Conservation (phyloP, 2,113 vertebrate genomes). For the Platanista minor region DNA sequence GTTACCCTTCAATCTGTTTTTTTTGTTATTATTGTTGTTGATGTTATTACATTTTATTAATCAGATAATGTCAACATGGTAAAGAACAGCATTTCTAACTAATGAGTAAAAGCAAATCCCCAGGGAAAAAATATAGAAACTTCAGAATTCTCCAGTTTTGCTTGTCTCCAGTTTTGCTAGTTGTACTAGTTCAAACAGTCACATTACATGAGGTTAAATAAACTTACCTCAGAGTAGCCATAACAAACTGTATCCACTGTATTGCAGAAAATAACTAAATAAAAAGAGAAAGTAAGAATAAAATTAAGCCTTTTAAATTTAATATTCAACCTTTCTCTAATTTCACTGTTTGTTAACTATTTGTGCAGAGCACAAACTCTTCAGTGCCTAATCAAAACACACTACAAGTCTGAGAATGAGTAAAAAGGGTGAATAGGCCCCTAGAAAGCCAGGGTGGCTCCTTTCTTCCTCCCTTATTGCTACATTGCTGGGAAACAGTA, state of each 20-base stretch:
- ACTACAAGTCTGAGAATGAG: neutral
- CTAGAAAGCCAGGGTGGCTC: neutral
- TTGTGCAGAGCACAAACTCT: neutral
- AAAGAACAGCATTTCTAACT: conserved; percentile 16
- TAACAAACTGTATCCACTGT: conserved; percentile 83
- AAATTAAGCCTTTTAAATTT: neutral
- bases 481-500: neutral
- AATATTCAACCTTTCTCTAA: conserved; percentile 31
- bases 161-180: conserved; percentile 11
- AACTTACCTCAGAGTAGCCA: conserved; percentile 81
- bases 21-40: neutral
- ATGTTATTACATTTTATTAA: neutral
- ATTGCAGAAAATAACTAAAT: conserved; percentile 76
- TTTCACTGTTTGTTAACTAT: conserved; percentile 39
- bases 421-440: neutral
- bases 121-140: neutral
- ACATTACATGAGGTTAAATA: neutral
- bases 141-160: neutral
- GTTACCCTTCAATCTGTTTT: neutral
- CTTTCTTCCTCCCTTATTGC: neutral
- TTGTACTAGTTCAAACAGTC: neutral
- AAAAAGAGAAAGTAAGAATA: neutral
- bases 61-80: conserved; percentile 6
- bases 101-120: conserved; percentile 13
- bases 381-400: conserved; percentile 17